These are phyloP conservation scores for Folsomia manolachei DNA, from an alignment of 2,888 invertebrate species.

Conservation along the genomic window DNA sequence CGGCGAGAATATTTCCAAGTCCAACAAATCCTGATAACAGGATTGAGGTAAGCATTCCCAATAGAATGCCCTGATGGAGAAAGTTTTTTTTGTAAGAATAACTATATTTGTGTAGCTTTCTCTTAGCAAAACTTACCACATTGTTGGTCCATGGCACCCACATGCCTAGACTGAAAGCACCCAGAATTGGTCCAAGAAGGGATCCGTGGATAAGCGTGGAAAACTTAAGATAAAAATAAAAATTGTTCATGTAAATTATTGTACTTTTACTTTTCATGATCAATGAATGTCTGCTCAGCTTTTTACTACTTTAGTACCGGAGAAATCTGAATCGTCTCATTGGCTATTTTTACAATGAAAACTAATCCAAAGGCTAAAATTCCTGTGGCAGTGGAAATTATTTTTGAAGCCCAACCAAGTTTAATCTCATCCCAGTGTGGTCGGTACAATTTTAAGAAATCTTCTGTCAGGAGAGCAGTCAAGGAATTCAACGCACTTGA, in stretches of 20 bases:
- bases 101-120: background rate
- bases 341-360: constrained; percentile 81
- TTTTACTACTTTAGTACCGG: constrained; percentile 66
- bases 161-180: constrained; percentile 39
- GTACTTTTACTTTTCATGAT: background rate
- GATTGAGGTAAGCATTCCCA: constrained; percentile 25
- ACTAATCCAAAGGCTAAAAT: constrained; percentile 73
- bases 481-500: constrained; percentile 90
- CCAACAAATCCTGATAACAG: constrained; percentile 25
- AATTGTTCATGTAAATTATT: background rate
- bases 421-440: constrained; percentile 22
- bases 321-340: constrained; percentile 66
- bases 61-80: constrained; percentile 22
- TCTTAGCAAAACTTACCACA: constrained; percentile 17
- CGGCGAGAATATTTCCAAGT: constrained; percentile 31
- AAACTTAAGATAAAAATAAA: constrained; percentile 38
- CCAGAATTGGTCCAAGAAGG: constrained; percentile 38
- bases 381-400: constrained; percentile 70
- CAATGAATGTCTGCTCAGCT: background rate
- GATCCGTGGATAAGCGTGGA: constrained; percentile 39
- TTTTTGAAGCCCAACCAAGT: constrained; percentile 71
- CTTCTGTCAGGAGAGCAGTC: constrained; percentile 85
- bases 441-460: constrained; percentile 62
- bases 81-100: no score
- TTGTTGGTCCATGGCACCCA: constrained; percentile 35